These are phyloP conservation scores for Tokudaia muenninki DNA, from an alignment of 2,797 vertebrate species.

Conservation along the genomic window DNA sequence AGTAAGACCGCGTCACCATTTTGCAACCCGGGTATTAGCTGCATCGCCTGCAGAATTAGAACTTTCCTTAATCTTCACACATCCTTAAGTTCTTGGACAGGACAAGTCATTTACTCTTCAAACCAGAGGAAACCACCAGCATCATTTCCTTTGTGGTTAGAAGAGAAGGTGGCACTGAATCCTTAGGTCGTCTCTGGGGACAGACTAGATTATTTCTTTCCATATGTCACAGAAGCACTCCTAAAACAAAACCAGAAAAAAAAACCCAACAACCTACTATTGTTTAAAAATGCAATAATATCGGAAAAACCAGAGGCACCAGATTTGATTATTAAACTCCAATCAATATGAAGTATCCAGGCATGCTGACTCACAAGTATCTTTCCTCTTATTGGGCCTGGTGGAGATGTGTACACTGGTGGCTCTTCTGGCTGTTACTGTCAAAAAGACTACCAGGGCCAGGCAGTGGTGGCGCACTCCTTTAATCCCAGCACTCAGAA, in stretches of 20 bases:
- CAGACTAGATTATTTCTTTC: not conserved
- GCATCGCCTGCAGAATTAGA: not conserved
- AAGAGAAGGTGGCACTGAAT: not conserved
- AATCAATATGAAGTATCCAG: not conserved
- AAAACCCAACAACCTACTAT: no score
- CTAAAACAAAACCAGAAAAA: conserved; percentile 16
- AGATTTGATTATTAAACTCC: not conserved
- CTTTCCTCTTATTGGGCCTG: not conserved
- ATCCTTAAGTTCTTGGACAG: not conserved
- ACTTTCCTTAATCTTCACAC: not conserved
- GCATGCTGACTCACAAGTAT: not conserved
- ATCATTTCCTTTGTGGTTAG: not conserved
- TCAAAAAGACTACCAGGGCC: not conserved
- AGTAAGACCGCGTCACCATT: not conserved
- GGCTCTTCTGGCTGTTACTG: not conserved
- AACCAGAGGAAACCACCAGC: not conserved
- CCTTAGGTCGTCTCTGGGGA: not conserved
- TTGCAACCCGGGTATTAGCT: not conserved
- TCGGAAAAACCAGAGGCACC: not conserved
- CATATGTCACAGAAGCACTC: not conserved
- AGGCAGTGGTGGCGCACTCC: no score
- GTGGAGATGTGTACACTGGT: not conserved
- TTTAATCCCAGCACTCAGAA: no score
- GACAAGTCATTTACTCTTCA: not conserved
- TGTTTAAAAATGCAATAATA: not conserved